These are phyloP conservation scores for Saccostrea echinata DNA, from an alignment of 1,140 invertebrate genomes.

Conservation along the genomic window DNA sequence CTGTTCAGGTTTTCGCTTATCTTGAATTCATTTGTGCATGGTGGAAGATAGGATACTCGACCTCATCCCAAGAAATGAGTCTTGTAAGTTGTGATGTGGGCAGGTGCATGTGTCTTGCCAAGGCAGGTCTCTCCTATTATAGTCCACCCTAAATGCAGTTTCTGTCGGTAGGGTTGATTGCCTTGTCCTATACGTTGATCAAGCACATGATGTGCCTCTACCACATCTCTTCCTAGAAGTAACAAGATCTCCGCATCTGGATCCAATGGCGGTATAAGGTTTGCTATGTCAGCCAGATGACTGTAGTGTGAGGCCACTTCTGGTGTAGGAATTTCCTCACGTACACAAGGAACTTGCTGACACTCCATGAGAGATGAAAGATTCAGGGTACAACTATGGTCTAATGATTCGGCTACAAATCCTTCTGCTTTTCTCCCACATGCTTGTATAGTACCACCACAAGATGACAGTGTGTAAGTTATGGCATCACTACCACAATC, in stretches of 20 bases:
- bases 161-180: conserved; percentile 26
- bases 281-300: conserved; percentile 33
- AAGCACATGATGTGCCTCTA: conserved; percentile 43
- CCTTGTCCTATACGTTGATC: conserved; percentile 14
- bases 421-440: background rate
- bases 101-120: background rate
- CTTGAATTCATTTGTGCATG: too few species aligned
- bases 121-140: conserved; percentile 48
- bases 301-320: background rate
- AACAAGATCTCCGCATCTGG: background rate
- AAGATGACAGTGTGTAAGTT: conserved; percentile 33
- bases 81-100: background rate
- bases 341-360: conserved; percentile 9
- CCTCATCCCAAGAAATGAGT: background rate
- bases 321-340: conserved; percentile 43
- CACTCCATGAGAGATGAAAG: conserved; percentile 47
- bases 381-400: background rate
- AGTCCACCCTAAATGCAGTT: conserved; percentile 38
- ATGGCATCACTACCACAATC: background rate
- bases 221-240: conserved; percentile 45
- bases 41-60: background rate
- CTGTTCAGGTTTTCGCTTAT: too few species aligned
- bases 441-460: background rate
- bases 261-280: conserved; percentile 24
- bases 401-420: background rate